phyloP scores from a whole-genome alignment of 2,797 vertebrate genomes.

The Aphelocoma californica region DNA sequence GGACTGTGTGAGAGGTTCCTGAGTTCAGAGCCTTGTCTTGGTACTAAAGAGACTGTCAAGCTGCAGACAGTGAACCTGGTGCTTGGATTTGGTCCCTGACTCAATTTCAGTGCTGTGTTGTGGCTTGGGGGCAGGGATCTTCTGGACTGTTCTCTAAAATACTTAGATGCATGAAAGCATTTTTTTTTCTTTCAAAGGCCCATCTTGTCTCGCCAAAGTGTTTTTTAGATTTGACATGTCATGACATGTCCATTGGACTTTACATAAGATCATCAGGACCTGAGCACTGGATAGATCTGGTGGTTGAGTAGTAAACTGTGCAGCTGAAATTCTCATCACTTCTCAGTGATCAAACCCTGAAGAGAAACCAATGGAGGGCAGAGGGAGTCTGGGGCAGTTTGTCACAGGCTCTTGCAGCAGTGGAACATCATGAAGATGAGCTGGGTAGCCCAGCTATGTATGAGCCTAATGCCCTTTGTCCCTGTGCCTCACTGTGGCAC shows the following conservation, averaged over 20 bases:
- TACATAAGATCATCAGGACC: not conserved
- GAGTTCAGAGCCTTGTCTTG: not conserved
- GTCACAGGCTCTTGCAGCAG: not conserved
- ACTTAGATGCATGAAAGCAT: not conserved
- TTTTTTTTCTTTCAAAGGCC: not conserved
- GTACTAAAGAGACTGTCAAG: not conserved
- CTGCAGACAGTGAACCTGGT: not conserved
- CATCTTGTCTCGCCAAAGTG: not conserved
- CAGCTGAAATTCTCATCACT: not conserved
- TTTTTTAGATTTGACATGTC: not conserved
- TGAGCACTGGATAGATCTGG: not conserved
- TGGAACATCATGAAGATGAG: not conserved
- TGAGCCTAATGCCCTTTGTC: not conserved
- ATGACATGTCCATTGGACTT: not conserved
- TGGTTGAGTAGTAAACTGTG: not conserved
- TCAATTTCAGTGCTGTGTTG: not conserved
- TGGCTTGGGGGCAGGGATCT: not conserved
- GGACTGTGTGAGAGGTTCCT: not conserved
- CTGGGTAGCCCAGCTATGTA: fast-evolving
- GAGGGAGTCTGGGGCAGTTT: not conserved
- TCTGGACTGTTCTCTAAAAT: not conserved
- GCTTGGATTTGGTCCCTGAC: not conserved
- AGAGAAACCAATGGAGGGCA: not conserved
- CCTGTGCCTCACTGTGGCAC: not conserved
- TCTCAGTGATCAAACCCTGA: not conserved